Conservation (phyloP, 2,797 vertebrate genomes). For the Notoglanidium macrostoma region DNA sequence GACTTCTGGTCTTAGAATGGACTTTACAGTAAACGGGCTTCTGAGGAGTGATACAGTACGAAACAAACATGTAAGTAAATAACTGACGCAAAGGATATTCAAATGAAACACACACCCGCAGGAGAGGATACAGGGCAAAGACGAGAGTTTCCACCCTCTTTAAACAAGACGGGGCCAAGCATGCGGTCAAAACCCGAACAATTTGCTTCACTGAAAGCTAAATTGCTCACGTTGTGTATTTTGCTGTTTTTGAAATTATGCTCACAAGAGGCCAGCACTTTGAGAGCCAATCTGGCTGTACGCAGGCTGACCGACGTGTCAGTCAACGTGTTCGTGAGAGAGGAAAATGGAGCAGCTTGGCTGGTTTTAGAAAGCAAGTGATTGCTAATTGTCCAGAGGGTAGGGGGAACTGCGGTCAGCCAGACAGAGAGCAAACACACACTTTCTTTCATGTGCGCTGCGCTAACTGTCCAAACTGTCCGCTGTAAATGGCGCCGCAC, state of each 20-base stretch:
- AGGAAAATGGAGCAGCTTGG: slow-evolving; percentile 35
- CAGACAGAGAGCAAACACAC: slow-evolving; percentile 67
- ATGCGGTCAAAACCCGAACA: slow-evolving; percentile 66
- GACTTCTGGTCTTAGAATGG: neutral
- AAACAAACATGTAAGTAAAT: neutral
- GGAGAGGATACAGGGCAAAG: neutral
- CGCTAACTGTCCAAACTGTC: slow-evolving; percentile 60
- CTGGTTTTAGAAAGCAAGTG: slow-evolving; percentile 50
- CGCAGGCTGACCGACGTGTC: slow-evolving; percentile 56
- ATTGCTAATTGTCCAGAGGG: slow-evolving; percentile 71
- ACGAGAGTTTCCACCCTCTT: slow-evolving; percentile 22
- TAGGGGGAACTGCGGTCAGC: slow-evolving; percentile 40
- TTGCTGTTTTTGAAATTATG: slow-evolving; percentile 43
- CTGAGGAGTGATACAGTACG: neutral
- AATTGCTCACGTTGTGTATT: slow-evolving; percentile 45
- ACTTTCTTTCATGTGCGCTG: slow-evolving; percentile 63
- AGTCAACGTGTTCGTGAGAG: slow-evolving; percentile 64
- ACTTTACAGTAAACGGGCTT: slow-evolving; percentile 9
- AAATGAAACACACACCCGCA: neutral
- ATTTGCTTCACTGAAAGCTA: slow-evolving; percentile 61
- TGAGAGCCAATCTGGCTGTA: slow-evolving; percentile 15
- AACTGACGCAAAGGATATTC: neutral
- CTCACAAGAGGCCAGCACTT: slow-evolving; percentile 37
- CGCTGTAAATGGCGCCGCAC: slow-evolving; percentile 61
- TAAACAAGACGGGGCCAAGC: slow-evolving; percentile 6